Percentiles rank a stretch among this genome's conserved stretches.
phyloP scores from a whole-genome alignment of 2,888 invertebrate species.

The Cantharis rufa region DNA sequence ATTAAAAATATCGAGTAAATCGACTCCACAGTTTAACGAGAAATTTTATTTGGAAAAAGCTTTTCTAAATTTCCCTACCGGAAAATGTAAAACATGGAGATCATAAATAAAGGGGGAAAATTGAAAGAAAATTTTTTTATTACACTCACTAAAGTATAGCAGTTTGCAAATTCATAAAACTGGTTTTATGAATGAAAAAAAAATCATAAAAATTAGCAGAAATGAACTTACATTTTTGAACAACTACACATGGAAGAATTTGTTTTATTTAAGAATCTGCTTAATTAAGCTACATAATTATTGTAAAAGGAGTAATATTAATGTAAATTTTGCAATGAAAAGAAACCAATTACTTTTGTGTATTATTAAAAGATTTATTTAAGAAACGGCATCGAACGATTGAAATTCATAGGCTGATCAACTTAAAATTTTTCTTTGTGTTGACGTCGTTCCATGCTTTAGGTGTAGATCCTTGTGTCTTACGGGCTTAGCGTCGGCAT shows the following conservation, averaged over 20 bases:
- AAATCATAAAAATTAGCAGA: background rate
- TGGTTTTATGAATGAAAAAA: no score
- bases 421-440: conserved; percentile 11
- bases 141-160: background rate
- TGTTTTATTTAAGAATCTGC: no score
- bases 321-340: background rate
- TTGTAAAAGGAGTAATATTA: no score
- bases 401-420: background rate
- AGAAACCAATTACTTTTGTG: background rate
- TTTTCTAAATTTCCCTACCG: background rate
- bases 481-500: conserved; percentile 30
- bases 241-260: no score
- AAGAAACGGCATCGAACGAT: background rate
- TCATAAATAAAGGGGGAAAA: background rate
- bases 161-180: background rate
- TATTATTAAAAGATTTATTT: background rate
- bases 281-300: no score
- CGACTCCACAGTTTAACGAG: background rate
- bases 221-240: no score
- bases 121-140: background rate
- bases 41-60: background rate
- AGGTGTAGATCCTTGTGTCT: conserved; percentile 27
- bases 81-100: background rate
- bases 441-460: conserved; percentile 25
- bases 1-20: background rate